phyloP scores from a whole-genome alignment of 2,113 vertebrate genomes.

The Neofelis nebulosa region DNA sequence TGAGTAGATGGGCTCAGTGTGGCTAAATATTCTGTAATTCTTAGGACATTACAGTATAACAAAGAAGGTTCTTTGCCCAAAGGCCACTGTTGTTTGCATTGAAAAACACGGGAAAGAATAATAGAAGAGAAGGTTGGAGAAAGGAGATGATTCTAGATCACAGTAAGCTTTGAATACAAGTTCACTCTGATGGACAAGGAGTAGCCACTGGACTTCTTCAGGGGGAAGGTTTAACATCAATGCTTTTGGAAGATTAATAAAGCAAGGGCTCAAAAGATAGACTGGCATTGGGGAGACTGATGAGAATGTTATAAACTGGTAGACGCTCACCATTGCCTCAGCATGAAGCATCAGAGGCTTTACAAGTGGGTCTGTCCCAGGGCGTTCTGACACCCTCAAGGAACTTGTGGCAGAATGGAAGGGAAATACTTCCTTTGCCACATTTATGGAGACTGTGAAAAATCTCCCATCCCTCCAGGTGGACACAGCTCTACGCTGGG shows the following conservation, averaged over 20 bases:
- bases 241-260: neutral
- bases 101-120: slow-evolving; percentile 4
- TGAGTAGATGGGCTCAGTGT: neutral
- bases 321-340: neutral
- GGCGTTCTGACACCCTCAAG: neutral
- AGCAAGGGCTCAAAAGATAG: neutral
- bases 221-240: neutral
- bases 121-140: neutral
- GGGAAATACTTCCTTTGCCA: neutral
- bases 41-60: neutral
- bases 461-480: neutral
- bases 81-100: neutral
- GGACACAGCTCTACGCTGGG: neutral
- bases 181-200: neutral
- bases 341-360: neutral
- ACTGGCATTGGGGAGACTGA: neutral
- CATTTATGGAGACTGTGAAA: neutral
- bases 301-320: neutral
- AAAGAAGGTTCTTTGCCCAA: neutral
- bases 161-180: neutral
- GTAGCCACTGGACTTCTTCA: neutral
- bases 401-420: neutral
- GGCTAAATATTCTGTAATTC: neutral
- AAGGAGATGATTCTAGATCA: neutral
- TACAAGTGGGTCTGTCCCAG: neutral